phyloP scores from a whole-genome alignment of 2,113 vertebrate species.

The Triplophysa rosa region DNA sequence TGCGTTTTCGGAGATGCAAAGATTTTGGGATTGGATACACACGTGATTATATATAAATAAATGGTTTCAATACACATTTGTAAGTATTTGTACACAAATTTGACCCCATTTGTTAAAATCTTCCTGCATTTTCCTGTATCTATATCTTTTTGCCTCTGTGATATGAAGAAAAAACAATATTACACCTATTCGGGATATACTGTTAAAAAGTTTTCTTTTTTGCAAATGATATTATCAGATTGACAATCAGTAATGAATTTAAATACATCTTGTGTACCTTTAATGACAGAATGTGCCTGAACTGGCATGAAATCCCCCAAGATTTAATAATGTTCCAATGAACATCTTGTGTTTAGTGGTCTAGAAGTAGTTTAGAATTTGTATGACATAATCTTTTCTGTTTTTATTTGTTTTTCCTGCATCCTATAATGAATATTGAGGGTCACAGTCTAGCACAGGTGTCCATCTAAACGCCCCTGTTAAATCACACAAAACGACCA shows the following conservation, averaged over 20 bases:
- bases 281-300: too few relatives aligned
- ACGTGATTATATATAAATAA: neutral
- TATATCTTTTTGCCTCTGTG: too few relatives aligned
- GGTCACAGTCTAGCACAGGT: neutral
- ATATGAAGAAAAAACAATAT: too few relatives aligned
- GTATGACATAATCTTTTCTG: neutral
- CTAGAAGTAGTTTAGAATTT: neutral
- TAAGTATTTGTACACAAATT: neutral
- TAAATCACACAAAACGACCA: constrained; percentile 3
- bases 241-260: too few relatives aligned
- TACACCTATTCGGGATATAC: too few relatives aligned
- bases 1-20: neutral
- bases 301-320: too few relatives aligned
- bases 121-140: neutral
- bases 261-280: too few relatives aligned
- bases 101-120: neutral
- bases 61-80: neutral
- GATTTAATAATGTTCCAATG: neutral
- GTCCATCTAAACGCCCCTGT: neutral
- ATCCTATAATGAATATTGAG: too few relatives aligned
- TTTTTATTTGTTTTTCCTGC: neutral
- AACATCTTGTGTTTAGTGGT: neutral
- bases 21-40: neutral
- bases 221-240: too few relatives aligned
- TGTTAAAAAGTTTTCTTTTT: too few relatives aligned